Conservation (phyloP, 1,140 invertebrate genomes). For the Micrasema minimum region DNA sequence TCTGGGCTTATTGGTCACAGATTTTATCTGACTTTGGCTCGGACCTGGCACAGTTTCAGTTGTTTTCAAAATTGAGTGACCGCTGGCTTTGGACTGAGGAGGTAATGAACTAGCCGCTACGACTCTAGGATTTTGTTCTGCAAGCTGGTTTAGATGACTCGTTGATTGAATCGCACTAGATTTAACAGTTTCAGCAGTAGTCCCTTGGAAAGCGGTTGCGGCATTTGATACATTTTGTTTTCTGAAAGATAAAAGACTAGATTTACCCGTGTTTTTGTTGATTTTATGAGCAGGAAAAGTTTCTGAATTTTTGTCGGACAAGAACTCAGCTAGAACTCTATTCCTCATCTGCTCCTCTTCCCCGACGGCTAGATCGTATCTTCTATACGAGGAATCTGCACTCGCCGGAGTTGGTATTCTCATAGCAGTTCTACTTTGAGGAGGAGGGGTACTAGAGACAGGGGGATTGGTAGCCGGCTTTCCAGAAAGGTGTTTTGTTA, state of each 20-base stretch:
- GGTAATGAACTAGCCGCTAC: no score
- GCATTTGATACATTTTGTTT: conserved; percentile 23
- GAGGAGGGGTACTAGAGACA: not conserved
- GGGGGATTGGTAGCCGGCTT: not conserved
- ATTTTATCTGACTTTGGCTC: no score
- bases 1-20: no score
- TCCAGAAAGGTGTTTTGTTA: not conserved
- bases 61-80: no score
- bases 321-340: conserved; percentile 15
- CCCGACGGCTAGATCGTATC: conserved; percentile 14
- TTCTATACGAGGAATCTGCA: conserved; percentile 2
- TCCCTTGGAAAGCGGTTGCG: not conserved
- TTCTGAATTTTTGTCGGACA: conserved; percentile 2
- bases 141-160: conserved; percentile 2
- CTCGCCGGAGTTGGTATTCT: not conserved
- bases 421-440: not conserved
- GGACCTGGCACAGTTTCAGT: no score
- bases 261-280: conserved; percentile 20
- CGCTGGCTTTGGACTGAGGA: no score
- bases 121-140: not conserved
- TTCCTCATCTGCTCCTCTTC: conserved; percentile 20
- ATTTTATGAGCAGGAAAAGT: not conserved
- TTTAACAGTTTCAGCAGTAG: not conserved
- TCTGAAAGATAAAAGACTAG: conserved; percentile 41
- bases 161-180: no score